Evolutionary conservation across 2,797 vertebrate genomes (phyloP).

Genomic region (Okamejei kenojei): DNA sequence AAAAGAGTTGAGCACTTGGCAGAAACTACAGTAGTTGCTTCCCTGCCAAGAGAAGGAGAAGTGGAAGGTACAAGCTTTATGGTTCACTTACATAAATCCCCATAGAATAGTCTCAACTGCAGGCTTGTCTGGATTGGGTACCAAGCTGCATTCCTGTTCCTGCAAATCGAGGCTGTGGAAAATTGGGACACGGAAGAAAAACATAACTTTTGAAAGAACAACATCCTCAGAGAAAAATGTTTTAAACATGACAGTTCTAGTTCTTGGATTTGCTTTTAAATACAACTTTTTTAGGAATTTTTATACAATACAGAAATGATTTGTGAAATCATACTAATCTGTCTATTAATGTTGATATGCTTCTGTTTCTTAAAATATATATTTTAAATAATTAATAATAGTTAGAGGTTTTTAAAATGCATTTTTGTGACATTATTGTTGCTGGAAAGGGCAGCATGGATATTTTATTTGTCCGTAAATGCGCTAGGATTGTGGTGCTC

Average conservation of each 20-base stretch:
- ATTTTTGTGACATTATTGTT: not conserved
- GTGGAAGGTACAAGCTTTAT: not conserved
- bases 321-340: not conserved
- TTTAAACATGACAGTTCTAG: not conserved
- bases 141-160: not conserved
- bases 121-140: not conserved
- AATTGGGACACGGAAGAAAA: not conserved
- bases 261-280: not conserved
- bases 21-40: not conserved
- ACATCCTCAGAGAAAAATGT: not conserved
- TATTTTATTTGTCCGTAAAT: not conserved
- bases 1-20: not conserved
- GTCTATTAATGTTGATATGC: not conserved
- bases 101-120: not conserved
- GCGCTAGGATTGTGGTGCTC: not conserved
- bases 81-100: not conserved
- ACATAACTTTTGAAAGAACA: not conserved
- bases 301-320: not conserved
- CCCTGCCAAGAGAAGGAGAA: not conserved
- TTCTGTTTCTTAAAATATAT: not conserved
- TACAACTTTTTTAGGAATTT: not conserved
- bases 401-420: not conserved
- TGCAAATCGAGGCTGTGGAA: not conserved
- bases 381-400: not conserved
- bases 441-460: not conserved